Base-by-base conservation (phyloP, 2,888 invertebrate genomes). In the Boloria selene region DNA sequence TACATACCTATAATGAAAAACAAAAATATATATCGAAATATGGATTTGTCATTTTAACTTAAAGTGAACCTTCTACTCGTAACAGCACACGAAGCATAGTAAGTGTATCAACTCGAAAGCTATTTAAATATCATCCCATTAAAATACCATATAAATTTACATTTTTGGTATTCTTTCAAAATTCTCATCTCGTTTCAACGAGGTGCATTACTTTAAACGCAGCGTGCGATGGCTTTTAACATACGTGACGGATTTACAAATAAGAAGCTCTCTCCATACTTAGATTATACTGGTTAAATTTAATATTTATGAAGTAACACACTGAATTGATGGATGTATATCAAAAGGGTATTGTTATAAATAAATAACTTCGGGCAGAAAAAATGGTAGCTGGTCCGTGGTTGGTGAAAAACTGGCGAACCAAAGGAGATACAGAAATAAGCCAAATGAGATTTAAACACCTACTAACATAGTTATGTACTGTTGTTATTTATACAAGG, bases 211-310 rank as follows among this genome's bases (percentile, higher is more conserved):
- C 67, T 64, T 59, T 55, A 56, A 65, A 63, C 51, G 52, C 67
- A 56, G 59, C 59, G 63, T 38, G 31, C 62, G 51, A 61, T 51
- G 61, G 59, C 64, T 61, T 56, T 62, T 61, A 60, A 51, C 65
- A 60, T 38, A 70, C 70, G 70, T 70, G 70, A 67, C 65, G 50
- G n/a, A 45, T 49, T 56, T 67, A 64, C 56, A 45, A 66, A 69
- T 65, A 4, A 38, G 31, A 38, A 38, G 7, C 31, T 7, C 31
- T 38, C 31, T 2, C 54, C 56, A 26, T n/a, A 14, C 63, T 59
- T 55, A 14, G 63, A 63, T 63, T 63, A 45, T 26, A 45, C 56
- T 45, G 10, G 17, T 50, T 10, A 13, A 5, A 45, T 45, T 16
- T 50, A 51, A 51, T 63, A 56, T 63, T 63, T 56, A 63, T 63